A percentile compares a stretch with the other conserved stretches of the same genome.
Evolutionary conservation across 2,888 invertebrate genomes (phyloP).

Genomic region (Polymixis flavicincta): DNA sequence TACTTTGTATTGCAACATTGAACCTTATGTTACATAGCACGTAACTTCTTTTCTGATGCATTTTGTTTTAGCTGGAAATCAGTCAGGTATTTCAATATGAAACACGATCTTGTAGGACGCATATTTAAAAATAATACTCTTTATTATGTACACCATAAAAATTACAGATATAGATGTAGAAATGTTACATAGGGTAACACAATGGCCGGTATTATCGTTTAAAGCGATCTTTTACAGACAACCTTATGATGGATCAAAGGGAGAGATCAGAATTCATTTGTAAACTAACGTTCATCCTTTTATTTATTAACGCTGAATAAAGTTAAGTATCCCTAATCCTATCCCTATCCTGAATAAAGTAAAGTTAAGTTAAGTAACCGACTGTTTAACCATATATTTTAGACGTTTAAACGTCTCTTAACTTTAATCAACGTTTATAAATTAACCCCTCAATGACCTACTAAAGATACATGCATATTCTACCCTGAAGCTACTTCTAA

Average conservation of each 20-base stretch:
- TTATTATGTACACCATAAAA: not conserved
- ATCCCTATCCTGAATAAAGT: too few species aligned
- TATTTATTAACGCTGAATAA: too few species aligned
- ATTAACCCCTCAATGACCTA: too few species aligned
- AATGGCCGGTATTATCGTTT: not conserved
- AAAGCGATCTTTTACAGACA: not conserved
- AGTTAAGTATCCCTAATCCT: too few species aligned
- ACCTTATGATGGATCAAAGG: not conserved
- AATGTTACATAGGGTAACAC: not conserved
- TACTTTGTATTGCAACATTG: conserved; percentile 11
- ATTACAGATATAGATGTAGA: not conserved
- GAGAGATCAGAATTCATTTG: too few species aligned
- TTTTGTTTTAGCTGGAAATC: not conserved
- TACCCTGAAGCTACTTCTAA: not conserved
- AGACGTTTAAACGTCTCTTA: too few species aligned
- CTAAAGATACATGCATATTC: not conserved
- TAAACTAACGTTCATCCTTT: too few species aligned
- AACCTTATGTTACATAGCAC: not conserved
- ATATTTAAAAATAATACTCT: not conserved
- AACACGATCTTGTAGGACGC: not conserved
- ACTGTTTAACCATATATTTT: too few species aligned
- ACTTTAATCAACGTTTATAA: too few species aligned
- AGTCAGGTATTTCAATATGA: not conserved
- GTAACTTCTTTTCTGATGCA: not conserved
- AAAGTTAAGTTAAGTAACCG: too few species aligned